A percentile compares a stretch with the other conserved stretches of the same genome.
Conservation (phyloP, 2,888 invertebrate species). For the Zelleria hepariella region DNA sequence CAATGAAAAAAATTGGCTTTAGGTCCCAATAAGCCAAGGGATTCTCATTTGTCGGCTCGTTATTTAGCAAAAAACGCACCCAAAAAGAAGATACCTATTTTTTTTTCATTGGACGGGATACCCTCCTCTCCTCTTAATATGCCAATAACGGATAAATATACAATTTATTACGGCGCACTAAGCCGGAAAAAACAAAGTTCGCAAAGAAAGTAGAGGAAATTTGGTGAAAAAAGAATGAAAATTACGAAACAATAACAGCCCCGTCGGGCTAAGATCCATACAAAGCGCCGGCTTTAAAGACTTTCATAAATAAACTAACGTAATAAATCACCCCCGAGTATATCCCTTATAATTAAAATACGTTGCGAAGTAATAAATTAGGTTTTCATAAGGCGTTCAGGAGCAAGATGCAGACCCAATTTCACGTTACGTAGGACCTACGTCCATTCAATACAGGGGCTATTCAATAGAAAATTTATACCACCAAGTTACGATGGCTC, state of each 20-base stretch:
- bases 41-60: too few species aligned
- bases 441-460: neutral
- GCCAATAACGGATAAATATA: neutral
- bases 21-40: too few species aligned
- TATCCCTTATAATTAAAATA: conserved; percentile 35
- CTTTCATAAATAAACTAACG: conserved; percentile 10
- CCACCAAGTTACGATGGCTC: neutral
- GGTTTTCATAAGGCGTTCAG: conserved; percentile 18
- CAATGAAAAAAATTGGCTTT: too few species aligned
- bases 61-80: too few species aligned
- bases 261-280: neutral
- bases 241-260: neutral
- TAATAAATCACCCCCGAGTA: conserved; percentile 28
- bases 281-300: neutral
- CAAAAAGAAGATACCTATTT: too few species aligned
- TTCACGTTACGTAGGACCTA: neutral
- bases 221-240: neutral
- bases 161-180: neutral
- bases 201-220: neutral
- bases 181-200: neutral
- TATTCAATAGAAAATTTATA: conserved; percentile 6
- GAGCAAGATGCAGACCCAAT: conserved; percentile 12
- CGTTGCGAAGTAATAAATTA: conserved; percentile 34
- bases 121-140: too few species aligned
- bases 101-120: too few species aligned